Evolutionary conservation across 2,888 invertebrate species (phyloP).

Genomic region (Adelognathus sp.): DNA sequence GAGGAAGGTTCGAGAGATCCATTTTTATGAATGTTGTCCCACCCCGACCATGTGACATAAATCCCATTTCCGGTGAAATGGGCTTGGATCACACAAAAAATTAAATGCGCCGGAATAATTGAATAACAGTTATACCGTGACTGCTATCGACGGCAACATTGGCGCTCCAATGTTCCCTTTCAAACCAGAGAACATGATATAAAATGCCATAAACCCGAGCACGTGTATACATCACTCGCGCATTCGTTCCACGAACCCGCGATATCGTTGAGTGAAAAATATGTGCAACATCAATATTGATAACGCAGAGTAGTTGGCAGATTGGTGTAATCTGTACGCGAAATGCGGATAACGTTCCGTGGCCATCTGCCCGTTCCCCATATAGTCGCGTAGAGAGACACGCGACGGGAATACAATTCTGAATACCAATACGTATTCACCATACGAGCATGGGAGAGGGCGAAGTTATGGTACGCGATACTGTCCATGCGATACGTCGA

Average conservation of each 20-base stretch:
- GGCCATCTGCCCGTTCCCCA: slow-evolving; percentile 21
- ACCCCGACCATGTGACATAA: not conserved
- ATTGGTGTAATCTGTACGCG: slow-evolving; percentile 54
- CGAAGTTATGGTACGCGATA: slow-evolving; percentile 34
- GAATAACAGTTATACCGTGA: slow-evolving; percentile 22
- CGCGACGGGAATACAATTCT: slow-evolving; percentile 43
- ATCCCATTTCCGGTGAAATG: not conserved
- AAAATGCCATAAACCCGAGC: not conserved
- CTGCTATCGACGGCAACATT: not conserved
- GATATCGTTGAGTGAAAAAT: slow-evolving; percentile 36
- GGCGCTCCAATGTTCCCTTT: not conserved
- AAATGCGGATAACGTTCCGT: slow-evolving; percentile 40
- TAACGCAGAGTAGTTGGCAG: slow-evolving; percentile 50
- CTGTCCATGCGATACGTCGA: slow-evolving; percentile 4
- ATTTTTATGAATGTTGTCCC: not conserved
- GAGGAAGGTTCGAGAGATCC: not conserved
- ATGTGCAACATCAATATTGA: slow-evolving; percentile 50
- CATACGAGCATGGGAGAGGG: not conserved
- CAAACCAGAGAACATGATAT: slow-evolving; percentile 20
- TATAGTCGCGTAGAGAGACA: slow-evolving; percentile 30
- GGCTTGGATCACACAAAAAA: not conserved
- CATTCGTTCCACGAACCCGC: not conserved
- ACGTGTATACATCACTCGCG: not conserved
- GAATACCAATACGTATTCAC: slow-evolving; percentile 26
- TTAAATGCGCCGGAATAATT: slow-evolving; percentile 33